Evolutionary conservation across 2,113 vertebrate species (phyloP), one percentile per base, ranked within the genome.

Genomic region (Chaetodon trifascialis): DNA sequence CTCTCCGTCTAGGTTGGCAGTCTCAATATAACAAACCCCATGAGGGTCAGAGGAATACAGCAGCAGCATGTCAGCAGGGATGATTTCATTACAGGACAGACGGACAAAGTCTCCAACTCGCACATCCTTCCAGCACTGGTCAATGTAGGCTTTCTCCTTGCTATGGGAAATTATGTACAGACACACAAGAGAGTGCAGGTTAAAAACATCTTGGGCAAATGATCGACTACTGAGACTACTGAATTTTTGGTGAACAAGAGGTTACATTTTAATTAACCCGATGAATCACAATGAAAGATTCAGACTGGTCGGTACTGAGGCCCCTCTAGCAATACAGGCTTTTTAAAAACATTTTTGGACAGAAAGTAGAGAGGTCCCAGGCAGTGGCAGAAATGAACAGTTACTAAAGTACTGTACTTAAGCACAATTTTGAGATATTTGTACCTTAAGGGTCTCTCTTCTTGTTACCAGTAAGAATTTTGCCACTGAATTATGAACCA

Each of bases 1-100:
- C 91, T 99, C 98, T 56, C 97, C 98, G 9, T 99, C 98, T 76
- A 99, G 94, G 86, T 97, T 95, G 40, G 97, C 96, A 0, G 97
- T 99, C 87, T 99, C 98, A 8, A 98, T 96, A 87, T 98, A 97
- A 86, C 98, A 99, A 82, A 98, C 93, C 7, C 97, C 97, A 74
- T 96, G 96, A 0, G 93, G 94, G 87, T 99, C 97, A 11, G 96
- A 98, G 2, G 98, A 97, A 81, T 97, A 96, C 11, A 99, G 93
- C 88, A 99, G 89, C 66, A 99, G 94, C 95, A 99, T 95, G 86
- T 99, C 98, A 56, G 98, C 97, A 56, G 98, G 98, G 85, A 98
- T 95, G 70, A 97, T 95, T 85, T 99, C 97, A 14, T 99, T 98
- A 84, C 97, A 96, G 36, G 95, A 96, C 59, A 99, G 95, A 16